Evolutionary conservation across 2,797 vertebrate genomes (phyloP).

Genomic region (Sebastes trivittatus): DNA sequence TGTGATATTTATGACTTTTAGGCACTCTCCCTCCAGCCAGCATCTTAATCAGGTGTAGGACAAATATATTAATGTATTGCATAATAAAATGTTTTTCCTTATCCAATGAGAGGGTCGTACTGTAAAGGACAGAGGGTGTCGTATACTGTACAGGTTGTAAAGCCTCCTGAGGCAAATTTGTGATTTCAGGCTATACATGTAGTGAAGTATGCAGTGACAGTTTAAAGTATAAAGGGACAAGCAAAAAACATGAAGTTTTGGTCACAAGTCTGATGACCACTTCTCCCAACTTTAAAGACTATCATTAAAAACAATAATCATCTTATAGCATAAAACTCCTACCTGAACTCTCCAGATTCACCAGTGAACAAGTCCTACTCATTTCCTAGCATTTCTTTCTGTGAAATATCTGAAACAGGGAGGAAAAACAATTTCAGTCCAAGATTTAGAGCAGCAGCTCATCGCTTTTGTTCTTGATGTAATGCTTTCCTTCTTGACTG

Average conservation of each 20-base stretch:
- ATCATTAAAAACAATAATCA: not conserved
- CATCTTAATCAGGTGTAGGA: not conserved
- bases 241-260: not conserved
- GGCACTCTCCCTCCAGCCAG: not conserved
- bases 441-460: slow-evolving; percentile 51
- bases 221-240: not conserved
- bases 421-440: slow-evolving; percentile 21
- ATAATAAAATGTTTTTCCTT: too few species aligned
- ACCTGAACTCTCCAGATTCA: not conserved
- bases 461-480: slow-evolving; percentile 55
- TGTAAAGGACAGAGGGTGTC: too few species aligned
- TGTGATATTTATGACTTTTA: not conserved
- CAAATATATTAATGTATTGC: not conserved
- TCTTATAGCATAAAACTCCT: not conserved
- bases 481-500: slow-evolving; percentile 54
- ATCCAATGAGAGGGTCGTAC: too few species aligned
- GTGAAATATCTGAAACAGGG: slow-evolving; percentile 17
- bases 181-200: too few species aligned
- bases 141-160: too few species aligned
- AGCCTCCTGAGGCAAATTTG: too few species aligned
- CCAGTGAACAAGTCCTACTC: not conserved
- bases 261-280: not conserved
- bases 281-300: not conserved
- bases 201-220: not conserved
- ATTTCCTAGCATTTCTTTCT: slow-evolving; percentile 6